Evolutionary conservation across 2,888 invertebrate species (phyloP).

Genomic region (Drosophila nr. perissopoda): DNA sequence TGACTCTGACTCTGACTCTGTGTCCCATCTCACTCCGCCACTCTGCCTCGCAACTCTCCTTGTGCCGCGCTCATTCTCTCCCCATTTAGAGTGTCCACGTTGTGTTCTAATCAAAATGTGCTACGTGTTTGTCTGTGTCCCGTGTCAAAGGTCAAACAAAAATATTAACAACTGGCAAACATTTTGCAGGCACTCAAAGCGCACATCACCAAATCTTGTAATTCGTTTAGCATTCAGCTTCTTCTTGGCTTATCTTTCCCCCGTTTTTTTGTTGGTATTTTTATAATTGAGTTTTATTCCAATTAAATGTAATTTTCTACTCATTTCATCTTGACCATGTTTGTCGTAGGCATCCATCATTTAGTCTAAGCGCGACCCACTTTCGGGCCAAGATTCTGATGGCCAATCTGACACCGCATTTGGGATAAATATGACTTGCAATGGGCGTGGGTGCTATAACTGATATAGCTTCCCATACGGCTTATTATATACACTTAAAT

Average conservation of each 20-base stretch:
- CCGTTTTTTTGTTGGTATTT: constrained; percentile 20
- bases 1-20: constrained; percentile 5
- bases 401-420: constrained; percentile 23
- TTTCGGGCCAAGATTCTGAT: constrained; percentile 42
- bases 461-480: constrained; percentile 1
- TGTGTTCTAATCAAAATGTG: constrained; percentile 73
- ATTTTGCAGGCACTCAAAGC: constrained; percentile 8
- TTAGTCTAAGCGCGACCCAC: constrained; percentile 58
- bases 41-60: not conserved
- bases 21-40: not conserved
- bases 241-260: not conserved
- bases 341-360: constrained; percentile 37
- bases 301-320: constrained; percentile 68
- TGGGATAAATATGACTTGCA: constrained; percentile 30
- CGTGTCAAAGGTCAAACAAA: constrained; percentile 48
- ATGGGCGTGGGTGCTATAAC: constrained; percentile 33
- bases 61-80: not conserved
- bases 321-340: constrained; percentile 28
- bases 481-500: constrained; percentile 12
- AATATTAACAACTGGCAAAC: constrained; percentile 39
- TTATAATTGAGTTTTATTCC: constrained; percentile 57
- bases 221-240: constrained; percentile 20
- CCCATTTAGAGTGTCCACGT: constrained; percentile 42
- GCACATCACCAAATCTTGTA: constrained; percentile 20
- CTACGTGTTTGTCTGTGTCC: constrained; percentile 57